Percentiles rank a stretch among this genome's conserved stretches.
Evolutionary conservation across 1,140 invertebrate species (phyloP).

Genomic region (Megalonaias nervosa): DNA sequence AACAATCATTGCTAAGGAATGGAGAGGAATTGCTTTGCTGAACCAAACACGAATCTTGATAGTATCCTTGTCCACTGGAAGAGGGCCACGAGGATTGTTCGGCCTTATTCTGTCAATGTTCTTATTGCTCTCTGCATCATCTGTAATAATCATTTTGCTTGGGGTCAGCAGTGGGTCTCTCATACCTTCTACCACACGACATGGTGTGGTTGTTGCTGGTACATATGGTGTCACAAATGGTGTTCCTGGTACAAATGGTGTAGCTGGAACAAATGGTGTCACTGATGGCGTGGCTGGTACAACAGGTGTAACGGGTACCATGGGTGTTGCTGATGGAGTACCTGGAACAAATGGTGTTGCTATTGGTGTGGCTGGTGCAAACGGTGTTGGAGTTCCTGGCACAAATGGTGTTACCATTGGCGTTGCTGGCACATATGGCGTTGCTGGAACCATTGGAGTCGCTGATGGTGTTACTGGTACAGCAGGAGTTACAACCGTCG

Average conservation of each 20-base stretch:
- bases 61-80: conserved; percentile 4
- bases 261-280: no score
- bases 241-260: no score
- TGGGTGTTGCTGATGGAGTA: no score
- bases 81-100: not conserved
- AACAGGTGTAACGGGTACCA: no score
- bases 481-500: no score
- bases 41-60: conserved; percentile 1
- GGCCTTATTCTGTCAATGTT: conserved; percentile 23
- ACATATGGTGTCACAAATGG: no score
- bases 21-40: conserved; percentile 1
- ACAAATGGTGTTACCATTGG: no score
- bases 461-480: not conserved
- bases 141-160: conserved; percentile 12
- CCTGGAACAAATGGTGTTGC: no score
- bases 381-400: no score
- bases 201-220: not conserved
- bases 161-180: conserved; percentile 10
- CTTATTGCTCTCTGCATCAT: not conserved
- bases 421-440: conserved; percentile 15
- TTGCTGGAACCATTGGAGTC: conserved; percentile 10
- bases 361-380: no score
- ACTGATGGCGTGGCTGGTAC: no score
- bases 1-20: not conserved
- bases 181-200: conserved; percentile 21